These are phyloP conservation scores for Hyles vespertilio DNA, from an alignment of 1,140 invertebrate genomes.

Conservation along the genomic window DNA sequence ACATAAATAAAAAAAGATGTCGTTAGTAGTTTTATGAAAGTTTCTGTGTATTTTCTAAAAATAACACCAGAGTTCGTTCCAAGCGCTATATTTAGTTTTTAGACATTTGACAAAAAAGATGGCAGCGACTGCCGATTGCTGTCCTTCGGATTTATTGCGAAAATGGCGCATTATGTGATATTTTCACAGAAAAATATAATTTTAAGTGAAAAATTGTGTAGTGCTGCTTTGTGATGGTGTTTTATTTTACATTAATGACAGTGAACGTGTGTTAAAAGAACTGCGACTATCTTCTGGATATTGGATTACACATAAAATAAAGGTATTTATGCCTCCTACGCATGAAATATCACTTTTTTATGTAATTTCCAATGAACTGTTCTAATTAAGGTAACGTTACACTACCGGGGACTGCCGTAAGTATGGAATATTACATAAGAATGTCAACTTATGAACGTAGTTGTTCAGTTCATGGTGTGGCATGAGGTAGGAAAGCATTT, in stretches of 20 bases:
- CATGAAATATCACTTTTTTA: conserved; percentile 43
- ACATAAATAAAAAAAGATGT: conserved; percentile 39
- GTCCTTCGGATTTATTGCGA: conserved; percentile 69
- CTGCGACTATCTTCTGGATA: conserved; percentile 69
- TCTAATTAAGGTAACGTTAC: conserved; percentile 10
- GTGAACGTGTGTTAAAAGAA: conserved; percentile 68
- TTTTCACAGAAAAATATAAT: conserved; percentile 71
- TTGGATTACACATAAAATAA: conserved; percentile 74
- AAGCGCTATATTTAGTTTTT: conserved; percentile 74
- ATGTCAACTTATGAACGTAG: conserved; percentile 30
- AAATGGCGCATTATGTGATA: conserved; percentile 75
- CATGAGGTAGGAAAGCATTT: conserved; percentile 19
- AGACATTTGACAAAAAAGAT: conserved; percentile 76
- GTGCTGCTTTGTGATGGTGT: conserved; percentile 70
- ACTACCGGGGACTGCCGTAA: conserved; percentile 5
- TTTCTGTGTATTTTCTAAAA: conserved; percentile 64
- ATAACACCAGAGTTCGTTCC: conserved; percentile 74
- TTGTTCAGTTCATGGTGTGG: conserved; percentile 24
- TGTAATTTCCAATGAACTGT: conserved; percentile 17
- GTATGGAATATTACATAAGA: conserved; percentile 59
- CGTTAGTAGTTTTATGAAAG: conserved; percentile 29
- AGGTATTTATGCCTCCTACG: conserved; percentile 71
- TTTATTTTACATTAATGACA: conserved; percentile 67
- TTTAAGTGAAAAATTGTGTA: conserved; percentile 72
- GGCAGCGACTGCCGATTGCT: conserved; percentile 71